These are phyloP conservation scores for Centropus bengalensis DNA, from an alignment of 2,113 vertebrate species.

Conservation along the genomic window DNA sequence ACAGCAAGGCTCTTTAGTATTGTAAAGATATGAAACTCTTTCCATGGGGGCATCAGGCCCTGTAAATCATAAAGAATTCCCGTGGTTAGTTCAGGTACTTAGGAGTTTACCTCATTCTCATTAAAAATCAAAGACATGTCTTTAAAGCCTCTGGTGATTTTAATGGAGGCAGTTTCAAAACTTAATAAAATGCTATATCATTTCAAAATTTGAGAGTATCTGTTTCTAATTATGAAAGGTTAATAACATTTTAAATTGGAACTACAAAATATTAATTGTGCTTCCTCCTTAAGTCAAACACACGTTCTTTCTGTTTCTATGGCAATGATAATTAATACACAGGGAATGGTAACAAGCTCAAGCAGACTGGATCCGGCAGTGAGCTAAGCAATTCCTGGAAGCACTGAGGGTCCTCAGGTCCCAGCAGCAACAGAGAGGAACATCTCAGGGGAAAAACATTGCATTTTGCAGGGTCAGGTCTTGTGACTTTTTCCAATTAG, in stretches of 20 bases:
- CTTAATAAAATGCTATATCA: background rate
- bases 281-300: conserved; percentile 32
- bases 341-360: background rate
- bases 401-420: background rate
- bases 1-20: background rate
- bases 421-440: background rate
- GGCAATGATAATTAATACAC: background rate
- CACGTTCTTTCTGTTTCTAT: conserved; percentile 31
- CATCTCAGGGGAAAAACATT: background rate
- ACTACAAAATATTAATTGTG: conserved; percentile 21
- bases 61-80: background rate
- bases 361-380: background rate
- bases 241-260: conserved; percentile 47
- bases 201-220: background rate
- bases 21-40: conserved; percentile 8
- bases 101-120: background rate
- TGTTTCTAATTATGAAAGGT: conserved; percentile 27
- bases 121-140: background rate
- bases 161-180: background rate
- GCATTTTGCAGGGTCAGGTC: background rate
- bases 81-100: background rate
- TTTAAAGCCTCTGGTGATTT: background rate
- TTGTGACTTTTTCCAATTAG: background rate
- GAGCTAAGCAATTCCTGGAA: background rate
- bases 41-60: background rate